Evolutionary conservation across 2,797 vertebrate genomes (phyloP).

Genomic region (Buceros bicornis): DNA sequence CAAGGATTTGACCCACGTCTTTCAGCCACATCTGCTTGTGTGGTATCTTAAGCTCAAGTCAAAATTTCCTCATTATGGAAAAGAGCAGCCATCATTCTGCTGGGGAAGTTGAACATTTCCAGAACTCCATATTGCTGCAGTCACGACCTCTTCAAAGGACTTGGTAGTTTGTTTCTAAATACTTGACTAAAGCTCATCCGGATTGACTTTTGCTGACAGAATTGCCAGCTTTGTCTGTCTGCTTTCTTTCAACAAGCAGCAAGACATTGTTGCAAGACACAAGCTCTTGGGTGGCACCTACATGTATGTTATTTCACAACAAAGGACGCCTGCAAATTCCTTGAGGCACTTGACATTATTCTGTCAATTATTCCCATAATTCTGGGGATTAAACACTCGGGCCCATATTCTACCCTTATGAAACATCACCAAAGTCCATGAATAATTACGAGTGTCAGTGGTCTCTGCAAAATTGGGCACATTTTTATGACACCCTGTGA

Average conservation of each 20-base stretch:
- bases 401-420: neutral
- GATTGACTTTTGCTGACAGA: constrained; percentile 33
- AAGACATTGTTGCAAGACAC: constrained; percentile 20
- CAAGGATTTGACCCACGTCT: neutral
- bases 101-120: neutral
- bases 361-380: neutral
- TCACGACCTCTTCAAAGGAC: constrained; percentile 38
- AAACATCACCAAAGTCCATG: neutral
- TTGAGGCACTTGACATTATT: neutral
- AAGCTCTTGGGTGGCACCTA: constrained; percentile 12
- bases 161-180: constrained; percentile 54
- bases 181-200: constrained; percentile 35
- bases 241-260: constrained; percentile 18
- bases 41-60: neutral
- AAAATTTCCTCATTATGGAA: neutral
- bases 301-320: neutral
- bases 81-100: neutral
- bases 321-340: neutral
- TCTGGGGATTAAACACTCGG: neutral
- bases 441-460: neutral
- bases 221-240: constrained; percentile 25
- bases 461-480: neutral
- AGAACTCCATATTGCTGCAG: constrained; percentile 57
- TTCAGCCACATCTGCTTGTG: no score
- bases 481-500: neutral